Base-by-base conservation (phyloP, 92 coral and sea anemone species). In the Zoanthus sociatus region DNA sequence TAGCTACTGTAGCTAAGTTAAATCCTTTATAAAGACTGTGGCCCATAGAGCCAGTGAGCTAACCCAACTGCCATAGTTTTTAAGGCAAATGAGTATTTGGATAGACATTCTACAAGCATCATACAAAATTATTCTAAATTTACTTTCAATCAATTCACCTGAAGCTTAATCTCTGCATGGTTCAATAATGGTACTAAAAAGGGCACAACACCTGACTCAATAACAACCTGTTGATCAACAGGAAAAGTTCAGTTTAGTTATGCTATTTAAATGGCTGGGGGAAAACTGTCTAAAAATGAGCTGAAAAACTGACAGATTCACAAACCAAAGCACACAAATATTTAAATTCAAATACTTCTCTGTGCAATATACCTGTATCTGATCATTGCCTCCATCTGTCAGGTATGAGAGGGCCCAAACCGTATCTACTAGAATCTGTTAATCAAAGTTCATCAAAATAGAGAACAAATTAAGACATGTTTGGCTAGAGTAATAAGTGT, bases 381-480 rank as follows among this genome's bases (percentile, higher is more conserved):
- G 99, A 75, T 95, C 90, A 82, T 96, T 97, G 42, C 99, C 99
- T 55, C 99, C 99, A 92, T 97, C 99, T 48, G 99, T 97, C 82
- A 97, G 86, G 78, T 97, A 97, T 9, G 99, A 97, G 89, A 97
- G 87, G 21, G 99, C 99, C 99, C 99, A 97, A 1, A 97, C 99
- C 33, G 99, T 97, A 89, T 97, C 99, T 58, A 97, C 99, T 84
- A 97, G 93, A 91, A 97, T 97, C 99, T 97, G n/a, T 69, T 20
- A 46, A 16, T 69, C 16, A 4, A 69, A 20, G 14, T 30, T 2
- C 21, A 15, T 74, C 48, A 50, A 20, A 58, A 63, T 63, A 1
- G 15, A 0, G 18, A 60, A 60, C 2, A 60, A 60, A 1, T 13
- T 58, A 10, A 17, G 1, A 13, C 66, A 60, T 13, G 42, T 37